Base-by-base conservation (phyloP, 2,113 vertebrate genomes). In the Cryptomyrus ogoouensis region DNA sequence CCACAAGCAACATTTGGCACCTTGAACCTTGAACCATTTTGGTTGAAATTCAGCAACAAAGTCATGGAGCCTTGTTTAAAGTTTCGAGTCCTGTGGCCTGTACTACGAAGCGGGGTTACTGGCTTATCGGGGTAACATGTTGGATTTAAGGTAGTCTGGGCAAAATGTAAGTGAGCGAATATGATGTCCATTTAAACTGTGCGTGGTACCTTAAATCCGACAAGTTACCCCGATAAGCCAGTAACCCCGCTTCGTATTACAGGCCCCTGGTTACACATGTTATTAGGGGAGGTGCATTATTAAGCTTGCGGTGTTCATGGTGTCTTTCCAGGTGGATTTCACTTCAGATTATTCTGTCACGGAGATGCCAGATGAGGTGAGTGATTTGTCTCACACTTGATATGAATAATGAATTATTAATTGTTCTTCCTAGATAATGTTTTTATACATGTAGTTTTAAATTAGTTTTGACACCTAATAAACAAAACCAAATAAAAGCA, bases 281-380 rank as follows among this genome's bases (percentile, higher is more conserved):
- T 42, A 35, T 19, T 80, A 80, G 42, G 24, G 83, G 9, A 10
- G 83, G 24, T n/a, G 7, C 1, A 24, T n/a, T 53, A 50, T 87
- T 13, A 87, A 35, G 49, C 24, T 87, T 56, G 87, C 47, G 87
- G 52, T 91, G 44, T 87, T 31, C 70, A 66, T 89, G 24, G 91
- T 93, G 70, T 93, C 44, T 94, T 92, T 93, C 42, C 92, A 96
- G 96, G 95, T 96, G n/a, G 94, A 96, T 87, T 66, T 96, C 91
- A 92, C 95, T 47, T 90, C 94, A 10, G 87, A 66, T 39, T 66
- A 46, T 56, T 62, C 87, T 58, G 91, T 93, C 1, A 93, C 93
- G 50, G 94, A 93, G 87, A 94, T 87, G 19, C 92, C 94, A 31
- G 93, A 95, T 8, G 94, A 96, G 95, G 96, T 96, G 93, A 96